A percentile compares a stretch with the other conserved stretches of the same genome.
Conservation (phyloP, 2,113 vertebrate genomes). For the Trematocara variabile region DNA sequence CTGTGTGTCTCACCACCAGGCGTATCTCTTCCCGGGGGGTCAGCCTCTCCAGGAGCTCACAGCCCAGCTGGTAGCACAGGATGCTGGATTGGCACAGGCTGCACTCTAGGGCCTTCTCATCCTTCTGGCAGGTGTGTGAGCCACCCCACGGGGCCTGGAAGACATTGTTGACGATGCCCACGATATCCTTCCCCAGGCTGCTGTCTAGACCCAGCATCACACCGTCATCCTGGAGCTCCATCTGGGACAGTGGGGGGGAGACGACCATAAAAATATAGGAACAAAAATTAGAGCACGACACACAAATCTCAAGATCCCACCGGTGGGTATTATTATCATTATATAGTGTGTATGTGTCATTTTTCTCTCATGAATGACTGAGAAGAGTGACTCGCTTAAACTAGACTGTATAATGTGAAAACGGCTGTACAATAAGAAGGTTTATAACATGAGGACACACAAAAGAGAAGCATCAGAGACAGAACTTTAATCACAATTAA, state of each 20-base stretch:
- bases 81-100: slow-evolving; percentile 96
- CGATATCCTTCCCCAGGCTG: slow-evolving; percentile 91
- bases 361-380: background rate
- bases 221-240: slow-evolving; percentile 97
- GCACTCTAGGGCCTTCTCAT: slow-evolving; percentile 91
- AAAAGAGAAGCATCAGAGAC: background rate
- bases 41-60: slow-evolving; percentile 91
- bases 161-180: slow-evolving; percentile 97
- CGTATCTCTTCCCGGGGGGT: slow-evolving; percentile 94
- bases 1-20: slow-evolving; percentile 87
- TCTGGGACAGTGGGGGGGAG: slow-evolving; percentile 70
- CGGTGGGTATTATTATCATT: slow-evolving; percentile 1
- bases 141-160: slow-evolving; percentile 98
- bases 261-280: background rate
- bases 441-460: background rate
- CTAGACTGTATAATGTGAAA: background rate
- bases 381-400: background rate
- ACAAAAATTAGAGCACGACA: slow-evolving; percentile 10
- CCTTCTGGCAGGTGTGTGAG: slow-evolving; percentile 96
- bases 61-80: slow-evolving; percentile 96
- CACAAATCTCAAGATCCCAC: slow-evolving; percentile 31
- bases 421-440: background rate
- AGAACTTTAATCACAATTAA: background rate
- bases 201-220: slow-evolving; percentile 93
- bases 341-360: background rate